Base-by-base conservation (phyloP, 2,797 vertebrate genomes). In the Urocyon cinereoargenteus region DNA sequence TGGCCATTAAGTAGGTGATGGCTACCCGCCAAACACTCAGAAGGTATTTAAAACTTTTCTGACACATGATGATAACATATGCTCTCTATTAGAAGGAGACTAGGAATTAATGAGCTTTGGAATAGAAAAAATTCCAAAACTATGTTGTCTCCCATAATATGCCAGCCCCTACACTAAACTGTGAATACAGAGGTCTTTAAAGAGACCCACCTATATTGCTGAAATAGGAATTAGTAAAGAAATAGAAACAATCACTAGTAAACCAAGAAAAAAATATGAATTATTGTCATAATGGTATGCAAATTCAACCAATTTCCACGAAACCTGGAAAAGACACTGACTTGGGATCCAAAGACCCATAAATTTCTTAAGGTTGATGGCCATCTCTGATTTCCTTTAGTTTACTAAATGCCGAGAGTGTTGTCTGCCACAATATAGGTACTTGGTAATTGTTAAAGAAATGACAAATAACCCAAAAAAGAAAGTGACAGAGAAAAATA, bases 381-480 rank as follows among this genome's bases (percentile, higher is more conserved):
- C 26, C 62, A 1, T 55, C 14, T 94, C 36, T 73, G 36, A 40
- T 61, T 61, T 12, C 5, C 0, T 4, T 87, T 84, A n/a, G 1
- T 66, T 84, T 59, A 16, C 7, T 91, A 4, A 12, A 4, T 87
- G 26, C 10, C 16, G 55, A 59, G 6, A 36, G 5, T 36, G 12
- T 0, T 78, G 1, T 40, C 31, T 59, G 4, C 18, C 19, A 70
- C 2, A 45, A 12, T 36, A 45, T 21, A 75, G 34, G 28, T 3
- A 31, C 12, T 57, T n/a, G 24, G 1, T 73, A 45, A 62, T 82
- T 77, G 24, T 68, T 73, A 51, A 34, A 81, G 83, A 8, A 97
- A 64, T 64, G 18, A 53, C 5, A 62, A 61, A 70, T 62, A 77
- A 40, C 4, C 4, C 57, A 21, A 59, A 83, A 62, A 11, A 2